Evolutionary conservation across 1,140 invertebrate genomes (phyloP).

Genomic region (honey bee (Apis mellifera)): DNA sequence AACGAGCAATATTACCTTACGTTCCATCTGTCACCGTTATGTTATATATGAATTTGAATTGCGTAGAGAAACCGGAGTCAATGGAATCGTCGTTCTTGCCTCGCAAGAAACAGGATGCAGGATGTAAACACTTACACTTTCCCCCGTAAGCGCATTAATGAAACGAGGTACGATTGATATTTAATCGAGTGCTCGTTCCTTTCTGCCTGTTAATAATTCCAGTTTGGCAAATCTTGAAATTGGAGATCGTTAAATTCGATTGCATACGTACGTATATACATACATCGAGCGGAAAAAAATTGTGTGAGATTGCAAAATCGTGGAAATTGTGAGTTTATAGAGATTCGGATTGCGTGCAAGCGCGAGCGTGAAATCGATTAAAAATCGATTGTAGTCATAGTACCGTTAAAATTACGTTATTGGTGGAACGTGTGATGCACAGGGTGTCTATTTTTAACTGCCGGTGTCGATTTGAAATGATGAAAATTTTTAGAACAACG

Average conservation of each 20-base stretch:
- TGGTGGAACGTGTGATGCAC: not conserved
- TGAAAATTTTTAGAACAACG: not conserved
- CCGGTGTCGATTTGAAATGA: no score
- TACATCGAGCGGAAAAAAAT: no score
- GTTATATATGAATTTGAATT: slow-evolving; percentile 40
- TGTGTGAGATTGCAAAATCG: no score
- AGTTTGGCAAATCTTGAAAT: not conserved
- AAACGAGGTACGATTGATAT: not conserved
- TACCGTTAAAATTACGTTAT: not conserved
- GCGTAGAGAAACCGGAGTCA: not conserved
- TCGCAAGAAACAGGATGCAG: slow-evolving; percentile 21
- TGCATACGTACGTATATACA: not conserved
- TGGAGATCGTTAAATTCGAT: not conserved
- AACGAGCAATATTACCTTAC: slow-evolving; percentile 31
- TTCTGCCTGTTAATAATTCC: no score
- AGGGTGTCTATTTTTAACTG: no score
- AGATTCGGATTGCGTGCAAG: not conserved
- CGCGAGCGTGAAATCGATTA: not conserved
- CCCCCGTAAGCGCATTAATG: not conserved
- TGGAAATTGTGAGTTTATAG: not conserved
- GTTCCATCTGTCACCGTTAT: slow-evolving; percentile 33
- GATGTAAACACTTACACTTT: slow-evolving; percentile 10
- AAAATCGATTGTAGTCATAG: not conserved
- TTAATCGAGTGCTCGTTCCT: not conserved
- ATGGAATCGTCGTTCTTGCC: not conserved